Percentiles rank a stretch among this genome's conserved stretches.
Evolutionary conservation across 1,140 invertebrate species (phyloP).

Genomic region (Hirudo medicinalis): DNA sequence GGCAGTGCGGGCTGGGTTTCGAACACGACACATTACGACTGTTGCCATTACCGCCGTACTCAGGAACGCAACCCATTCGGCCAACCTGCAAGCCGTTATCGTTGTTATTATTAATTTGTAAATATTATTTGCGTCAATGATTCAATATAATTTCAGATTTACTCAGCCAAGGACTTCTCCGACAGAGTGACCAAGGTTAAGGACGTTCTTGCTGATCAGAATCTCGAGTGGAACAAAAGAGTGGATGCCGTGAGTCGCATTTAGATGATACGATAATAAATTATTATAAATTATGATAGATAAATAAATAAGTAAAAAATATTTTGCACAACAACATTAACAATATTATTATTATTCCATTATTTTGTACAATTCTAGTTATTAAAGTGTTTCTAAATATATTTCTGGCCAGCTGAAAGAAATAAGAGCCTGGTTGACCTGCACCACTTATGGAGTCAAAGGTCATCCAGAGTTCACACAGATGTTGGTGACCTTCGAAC

Average conservation of each 20-base stretch:
- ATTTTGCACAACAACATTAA: background rate
- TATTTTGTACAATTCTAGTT: background rate
- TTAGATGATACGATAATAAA: no score
- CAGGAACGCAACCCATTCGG: no score
- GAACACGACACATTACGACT: no score
- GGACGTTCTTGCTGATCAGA: constrained; percentile 62
- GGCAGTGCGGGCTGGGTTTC: no score
- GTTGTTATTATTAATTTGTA: background rate
- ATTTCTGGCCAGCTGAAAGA: constrained; percentile 56
- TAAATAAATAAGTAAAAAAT: no score
- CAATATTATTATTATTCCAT: background rate
- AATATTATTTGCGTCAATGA: background rate
- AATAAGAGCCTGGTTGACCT: constrained; percentile 59
- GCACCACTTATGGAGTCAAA: constrained; percentile 49
- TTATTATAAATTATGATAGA: no score
- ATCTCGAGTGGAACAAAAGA: constrained; percentile 81
- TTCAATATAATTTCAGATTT: constrained; percentile 45
- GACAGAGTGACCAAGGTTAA: constrained; percentile 64
- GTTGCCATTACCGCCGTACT: no score
- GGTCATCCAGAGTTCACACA: constrained; percentile 69
- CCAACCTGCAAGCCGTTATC: no score
- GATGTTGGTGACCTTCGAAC: constrained; percentile 62
- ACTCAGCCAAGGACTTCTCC: constrained; percentile 66
- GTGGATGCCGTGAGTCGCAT: constrained; percentile 60
- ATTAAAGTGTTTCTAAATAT: constrained; percentile 12